Conservation (phyloP, 2,888 invertebrate genomes). For the Rhingia rostrata region DNA sequence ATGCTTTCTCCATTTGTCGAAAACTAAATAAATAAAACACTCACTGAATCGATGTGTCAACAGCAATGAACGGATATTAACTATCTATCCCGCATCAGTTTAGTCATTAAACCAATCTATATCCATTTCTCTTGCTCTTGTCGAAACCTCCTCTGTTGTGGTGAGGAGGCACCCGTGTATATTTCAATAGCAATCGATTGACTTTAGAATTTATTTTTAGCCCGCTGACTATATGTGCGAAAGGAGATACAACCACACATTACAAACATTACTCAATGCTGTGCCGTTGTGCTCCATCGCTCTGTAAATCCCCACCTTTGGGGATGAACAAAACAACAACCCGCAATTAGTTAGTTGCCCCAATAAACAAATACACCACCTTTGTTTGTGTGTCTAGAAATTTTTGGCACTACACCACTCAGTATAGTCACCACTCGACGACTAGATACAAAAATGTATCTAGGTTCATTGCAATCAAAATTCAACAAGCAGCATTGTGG, state of each 20-base stretch:
- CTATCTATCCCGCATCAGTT: background rate
- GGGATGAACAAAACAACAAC: conserved; percentile 42
- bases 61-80: no score
- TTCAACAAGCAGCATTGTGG: conserved; percentile 26
- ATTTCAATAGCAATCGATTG: conserved; percentile 57
- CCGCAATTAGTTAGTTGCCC: conserved; percentile 44
- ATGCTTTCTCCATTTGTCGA: no score
- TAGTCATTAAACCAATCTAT: conserved; percentile 23
- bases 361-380: conserved; percentile 29
- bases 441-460: conserved; percentile 24
- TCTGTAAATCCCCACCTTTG: conserved; percentile 3
- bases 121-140: background rate
- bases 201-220: conserved; percentile 53
- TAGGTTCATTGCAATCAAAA: conserved; percentile 46
- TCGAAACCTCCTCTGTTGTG: conserved; percentile 5
- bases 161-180: conserved; percentile 14
- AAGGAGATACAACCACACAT: conserved; percentile 33
- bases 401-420: conserved; percentile 17
- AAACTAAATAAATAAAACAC: no score
- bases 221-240: conserved; percentile 38
- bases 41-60: no score
- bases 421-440: conserved; percentile 8
- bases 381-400: background rate
- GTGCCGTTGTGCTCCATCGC: conserved; percentile 19
- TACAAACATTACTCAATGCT: conserved; percentile 57